Percentiles rank a stretch among this genome's conserved stretches.
These are phyloP conservation scores for Pocillopora meandrina DNA, from an alignment of 92 coral and sea anemone species.

Conservation along the genomic window DNA sequence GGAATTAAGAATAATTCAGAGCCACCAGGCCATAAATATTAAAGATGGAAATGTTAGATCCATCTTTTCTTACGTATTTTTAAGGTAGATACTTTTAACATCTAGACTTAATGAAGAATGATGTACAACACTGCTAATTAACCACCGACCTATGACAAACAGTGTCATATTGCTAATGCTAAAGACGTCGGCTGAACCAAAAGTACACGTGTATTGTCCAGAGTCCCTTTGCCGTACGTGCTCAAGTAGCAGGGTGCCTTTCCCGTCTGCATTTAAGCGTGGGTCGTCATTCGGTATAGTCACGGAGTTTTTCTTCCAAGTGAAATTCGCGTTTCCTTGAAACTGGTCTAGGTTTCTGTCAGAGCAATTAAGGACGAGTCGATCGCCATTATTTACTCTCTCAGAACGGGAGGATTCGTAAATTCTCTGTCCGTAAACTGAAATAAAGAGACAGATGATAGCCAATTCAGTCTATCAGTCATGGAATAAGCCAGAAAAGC, in stretches of 20 bases:
- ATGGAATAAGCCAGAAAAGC: not conserved
- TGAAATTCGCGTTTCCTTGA: not conserved
- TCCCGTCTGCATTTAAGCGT: not conserved
- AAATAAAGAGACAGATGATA: no score
- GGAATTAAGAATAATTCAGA: no score
- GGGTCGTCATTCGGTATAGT: constrained; percentile 13
- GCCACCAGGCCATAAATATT: no score
- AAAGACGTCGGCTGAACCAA: not conserved
- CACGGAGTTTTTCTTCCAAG: constrained; percentile 12
- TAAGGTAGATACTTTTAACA: no score
- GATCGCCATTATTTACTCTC: constrained; percentile 10
- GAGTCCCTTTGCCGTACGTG: constrained; percentile 16
- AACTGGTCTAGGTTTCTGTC: not conserved
- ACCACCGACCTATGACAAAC: constrained; percentile 7
- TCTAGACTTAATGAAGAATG: no score
- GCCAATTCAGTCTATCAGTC: not conserved
- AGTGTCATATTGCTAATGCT: constrained; percentile 4
- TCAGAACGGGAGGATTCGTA: no score
- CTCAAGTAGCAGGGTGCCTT: not conserved
- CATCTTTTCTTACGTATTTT: no score
- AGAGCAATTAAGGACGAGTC: not conserved
- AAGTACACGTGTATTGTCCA: constrained; percentile 12
- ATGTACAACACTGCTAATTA: not conserved
- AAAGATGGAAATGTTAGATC: no score
- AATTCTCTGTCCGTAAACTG: not conserved